Conservation (phyloP, 2,113 vertebrate genomes). For the Crotalus horridus region DNA sequence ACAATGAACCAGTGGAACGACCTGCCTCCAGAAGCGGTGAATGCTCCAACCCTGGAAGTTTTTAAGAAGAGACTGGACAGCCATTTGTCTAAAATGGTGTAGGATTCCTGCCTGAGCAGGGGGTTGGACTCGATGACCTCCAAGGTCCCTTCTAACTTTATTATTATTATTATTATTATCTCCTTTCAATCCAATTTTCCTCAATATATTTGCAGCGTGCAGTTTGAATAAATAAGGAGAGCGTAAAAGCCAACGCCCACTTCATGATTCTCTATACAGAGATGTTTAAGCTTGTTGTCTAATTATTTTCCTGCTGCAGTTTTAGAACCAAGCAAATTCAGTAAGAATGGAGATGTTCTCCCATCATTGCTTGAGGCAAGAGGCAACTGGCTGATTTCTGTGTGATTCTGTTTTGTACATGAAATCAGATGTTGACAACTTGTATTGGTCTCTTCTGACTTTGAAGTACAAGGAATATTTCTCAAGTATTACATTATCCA, state of each 20-base stretch:
- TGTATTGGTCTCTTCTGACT: conserved; percentile 9
- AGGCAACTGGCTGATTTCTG: neutral
- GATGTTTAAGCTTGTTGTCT: neutral
- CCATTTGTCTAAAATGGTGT: too few relatives aligned
- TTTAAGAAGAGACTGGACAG: too few relatives aligned
- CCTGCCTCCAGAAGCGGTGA: too few relatives aligned
- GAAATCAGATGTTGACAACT: conserved; percentile 11
- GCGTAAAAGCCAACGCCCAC: neutral
- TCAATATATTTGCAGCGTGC: neutral
- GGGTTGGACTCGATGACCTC: too few relatives aligned
- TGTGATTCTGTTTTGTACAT: neutral
- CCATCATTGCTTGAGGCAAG: neutral
- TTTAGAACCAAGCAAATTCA: neutral
- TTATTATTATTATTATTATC: neutral
- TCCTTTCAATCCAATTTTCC: neutral
- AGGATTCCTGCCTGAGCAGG: too few relatives aligned
- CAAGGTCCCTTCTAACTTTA: too few relatives aligned
- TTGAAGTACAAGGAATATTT: neutral
- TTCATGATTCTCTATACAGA: neutral
- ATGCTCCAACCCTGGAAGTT: too few relatives aligned
- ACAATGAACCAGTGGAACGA: too few relatives aligned
- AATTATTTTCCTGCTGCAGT: neutral
- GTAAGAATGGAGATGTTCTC: neutral
- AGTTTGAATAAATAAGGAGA: neutral
- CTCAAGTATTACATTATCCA: conserved; percentile 4